These are phyloP conservation scores for Drosophila sproati DNA, from an alignment of 1,140 invertebrate genomes.

Conservation along the genomic window DNA sequence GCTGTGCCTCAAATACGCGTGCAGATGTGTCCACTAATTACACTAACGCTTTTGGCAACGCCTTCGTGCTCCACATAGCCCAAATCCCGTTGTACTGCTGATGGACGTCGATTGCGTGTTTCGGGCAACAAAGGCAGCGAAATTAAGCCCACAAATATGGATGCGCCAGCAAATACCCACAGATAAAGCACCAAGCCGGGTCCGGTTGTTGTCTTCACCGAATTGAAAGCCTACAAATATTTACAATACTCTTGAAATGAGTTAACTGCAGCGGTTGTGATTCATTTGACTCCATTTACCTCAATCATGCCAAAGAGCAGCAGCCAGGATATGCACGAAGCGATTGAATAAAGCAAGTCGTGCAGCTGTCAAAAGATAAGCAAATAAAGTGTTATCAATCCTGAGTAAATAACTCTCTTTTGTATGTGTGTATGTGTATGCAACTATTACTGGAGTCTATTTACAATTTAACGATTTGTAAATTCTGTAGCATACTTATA, in stretches of 20 bases:
- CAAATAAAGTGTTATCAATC: neutral
- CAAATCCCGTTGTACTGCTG: conserved; percentile 59
- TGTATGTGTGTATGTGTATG: too few species aligned
- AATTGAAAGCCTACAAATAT: conserved; percentile 58
- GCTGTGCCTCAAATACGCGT: conserved; percentile 45
- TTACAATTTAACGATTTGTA: neutral
- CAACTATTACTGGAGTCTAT: neutral
- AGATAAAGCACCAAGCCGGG: conserved; percentile 55
- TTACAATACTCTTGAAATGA: neutral
- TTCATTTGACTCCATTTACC: conserved; percentile 26
- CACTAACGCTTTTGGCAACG: conserved; percentile 49
- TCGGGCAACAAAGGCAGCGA: conserved; percentile 65
- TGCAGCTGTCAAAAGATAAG: conserved; percentile 46
- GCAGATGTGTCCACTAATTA: conserved; percentile 59
- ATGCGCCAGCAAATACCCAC: conserved; percentile 71
- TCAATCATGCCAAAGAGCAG: conserved; percentile 74
- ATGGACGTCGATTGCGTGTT: conserved; percentile 60
- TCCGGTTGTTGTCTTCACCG: conserved; percentile 49
- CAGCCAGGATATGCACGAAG: conserved; percentile 61
- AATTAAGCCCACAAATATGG: conserved; percentile 59
- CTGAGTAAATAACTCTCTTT: neutral
- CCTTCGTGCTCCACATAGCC: conserved; percentile 57
- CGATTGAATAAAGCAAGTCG: conserved; percentile 64
- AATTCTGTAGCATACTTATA: conserved; percentile 3
- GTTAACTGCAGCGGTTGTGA: neutral